phyloP scores from a whole-genome alignment of 2,797 vertebrate genomes.

The Sebastolobus altivelis region DNA sequence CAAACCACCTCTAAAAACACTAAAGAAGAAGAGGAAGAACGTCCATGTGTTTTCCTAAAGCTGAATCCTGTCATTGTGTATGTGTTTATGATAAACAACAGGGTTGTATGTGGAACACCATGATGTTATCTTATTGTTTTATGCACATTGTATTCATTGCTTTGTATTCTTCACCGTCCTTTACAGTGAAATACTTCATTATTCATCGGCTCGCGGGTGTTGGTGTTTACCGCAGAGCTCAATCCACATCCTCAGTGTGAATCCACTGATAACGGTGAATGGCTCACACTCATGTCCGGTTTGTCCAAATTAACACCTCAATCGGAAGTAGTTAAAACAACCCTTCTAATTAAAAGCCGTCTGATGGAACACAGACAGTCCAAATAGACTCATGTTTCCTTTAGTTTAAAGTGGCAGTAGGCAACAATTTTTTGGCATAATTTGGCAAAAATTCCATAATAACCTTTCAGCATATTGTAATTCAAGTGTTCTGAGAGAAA shows the following conservation, averaged over 20 bases:
- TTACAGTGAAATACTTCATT: not conserved
- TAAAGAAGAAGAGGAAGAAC: too few species aligned
- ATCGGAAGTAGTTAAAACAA: constrained; percentile 9
- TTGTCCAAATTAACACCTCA: constrained; percentile 60
- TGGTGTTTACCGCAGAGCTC: constrained; percentile 9
- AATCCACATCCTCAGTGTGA: constrained; percentile 68
- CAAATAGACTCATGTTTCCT: constrained; percentile 3
- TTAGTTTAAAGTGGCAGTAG: not conserved
- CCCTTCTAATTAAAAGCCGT: constrained; percentile 71
- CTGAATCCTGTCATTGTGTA: not conserved
- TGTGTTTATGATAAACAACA: not conserved
- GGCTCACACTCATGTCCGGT: constrained; percentile 7
- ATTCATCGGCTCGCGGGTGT: not conserved
- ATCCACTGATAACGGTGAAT: constrained; percentile 28
- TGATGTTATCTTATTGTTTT: not conserved
- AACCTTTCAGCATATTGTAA: too few species aligned
- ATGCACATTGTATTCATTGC: not conserved
- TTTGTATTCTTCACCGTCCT: not conserved
- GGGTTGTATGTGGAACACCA: not conserved
- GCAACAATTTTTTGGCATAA: too few species aligned
- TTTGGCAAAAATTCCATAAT: too few species aligned
- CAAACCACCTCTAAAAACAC: too few species aligned
- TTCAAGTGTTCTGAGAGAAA: too few species aligned
- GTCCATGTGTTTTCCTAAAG: not conserved
- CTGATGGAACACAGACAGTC: constrained; percentile 34